These are phyloP conservation scores for Pipistrellus nathusii DNA, from an alignment of 2,797 vertebrate genomes.

Conservation along the genomic window DNA sequence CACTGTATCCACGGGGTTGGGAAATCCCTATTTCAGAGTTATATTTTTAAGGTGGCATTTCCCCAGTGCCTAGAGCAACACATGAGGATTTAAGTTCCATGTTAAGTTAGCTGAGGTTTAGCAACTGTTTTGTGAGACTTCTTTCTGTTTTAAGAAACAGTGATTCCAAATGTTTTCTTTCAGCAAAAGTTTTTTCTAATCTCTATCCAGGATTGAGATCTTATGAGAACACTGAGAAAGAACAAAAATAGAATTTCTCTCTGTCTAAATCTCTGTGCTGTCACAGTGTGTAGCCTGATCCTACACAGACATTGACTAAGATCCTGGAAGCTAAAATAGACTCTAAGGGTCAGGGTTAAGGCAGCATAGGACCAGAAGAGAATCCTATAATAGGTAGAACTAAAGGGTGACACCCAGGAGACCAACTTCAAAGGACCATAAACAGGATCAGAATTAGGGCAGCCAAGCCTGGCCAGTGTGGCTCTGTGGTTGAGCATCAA, in stretches of 20 bases:
- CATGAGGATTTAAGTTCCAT: slow-evolving; percentile 17
- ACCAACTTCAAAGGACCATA: slow-evolving; percentile 18
- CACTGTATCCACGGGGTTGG: background rate
- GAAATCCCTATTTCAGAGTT: background rate
- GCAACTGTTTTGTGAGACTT: slow-evolving; percentile 36
- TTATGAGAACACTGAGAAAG: slow-evolving; percentile 18
- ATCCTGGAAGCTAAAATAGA: background rate
- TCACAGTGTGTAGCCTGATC: background rate
- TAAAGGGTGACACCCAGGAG: background rate
- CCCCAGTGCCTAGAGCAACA: background rate
- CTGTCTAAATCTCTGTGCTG: slow-evolving; percentile 3
- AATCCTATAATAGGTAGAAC: background rate
- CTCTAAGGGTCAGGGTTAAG: background rate
- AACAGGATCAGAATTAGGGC: background rate
- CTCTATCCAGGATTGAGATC: background rate
- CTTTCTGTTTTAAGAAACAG: background rate
- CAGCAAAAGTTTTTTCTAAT: slow-evolving; percentile 26
- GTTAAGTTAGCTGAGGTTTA: slow-evolving; percentile 12
- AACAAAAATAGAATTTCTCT: background rate
- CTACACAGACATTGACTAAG: background rate
- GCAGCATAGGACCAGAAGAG: background rate
- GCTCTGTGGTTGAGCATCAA: too few species aligned
- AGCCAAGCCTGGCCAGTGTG: background rate
- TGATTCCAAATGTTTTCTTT: slow-evolving; percentile 26
- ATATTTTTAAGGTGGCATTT: slow-evolving; percentile 35